These are phyloP conservation scores for Bombus balteatus DNA, from an alignment of 1,140 invertebrate genomes.

Conservation along the genomic window DNA sequence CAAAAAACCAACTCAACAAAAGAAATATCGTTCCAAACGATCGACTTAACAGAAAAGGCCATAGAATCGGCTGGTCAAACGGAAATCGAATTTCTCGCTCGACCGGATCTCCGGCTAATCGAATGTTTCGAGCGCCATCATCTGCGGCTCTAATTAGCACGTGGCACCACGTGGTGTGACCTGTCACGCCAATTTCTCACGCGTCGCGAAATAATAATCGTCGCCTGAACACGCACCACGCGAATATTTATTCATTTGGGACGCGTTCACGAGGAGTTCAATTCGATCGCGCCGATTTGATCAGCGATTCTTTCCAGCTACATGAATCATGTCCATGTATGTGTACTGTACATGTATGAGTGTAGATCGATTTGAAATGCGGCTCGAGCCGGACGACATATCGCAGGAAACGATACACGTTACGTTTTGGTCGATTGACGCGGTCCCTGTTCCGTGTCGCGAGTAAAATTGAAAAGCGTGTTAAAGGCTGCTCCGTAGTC, in stretches of 20 bases:
- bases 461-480: slow-evolving; percentile 15
- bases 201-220: slow-evolving; percentile 15
- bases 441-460: slow-evolving; percentile 11
- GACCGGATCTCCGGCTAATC: slow-evolving; percentile 35
- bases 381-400: not conserved
- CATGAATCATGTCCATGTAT: not conserved
- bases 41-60: not conserved
- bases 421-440: slow-evolving; percentile 20
- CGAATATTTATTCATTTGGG: not conserved
- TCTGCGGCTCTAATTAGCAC: slow-evolving; percentile 46
- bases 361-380: not conserved
- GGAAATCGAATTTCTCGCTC: slow-evolving; percentile 47
- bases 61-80: not conserved
- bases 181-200: slow-evolving; percentile 18
- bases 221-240: not conserved
- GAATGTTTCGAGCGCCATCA: slow-evolving; percentile 48
- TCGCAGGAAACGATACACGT: slow-evolving; percentile 8
- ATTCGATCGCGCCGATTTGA: not conserved
- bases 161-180: slow-evolving; percentile 19
- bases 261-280: not conserved
- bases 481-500: not conserved
- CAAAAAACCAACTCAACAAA: not conserved
- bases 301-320: not conserved
- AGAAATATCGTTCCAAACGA: too few species aligned
- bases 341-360: not conserved